phyloP scores from a whole-genome alignment of 2,888 invertebrate genomes.

The Troglohyphantes excavatus region DNA sequence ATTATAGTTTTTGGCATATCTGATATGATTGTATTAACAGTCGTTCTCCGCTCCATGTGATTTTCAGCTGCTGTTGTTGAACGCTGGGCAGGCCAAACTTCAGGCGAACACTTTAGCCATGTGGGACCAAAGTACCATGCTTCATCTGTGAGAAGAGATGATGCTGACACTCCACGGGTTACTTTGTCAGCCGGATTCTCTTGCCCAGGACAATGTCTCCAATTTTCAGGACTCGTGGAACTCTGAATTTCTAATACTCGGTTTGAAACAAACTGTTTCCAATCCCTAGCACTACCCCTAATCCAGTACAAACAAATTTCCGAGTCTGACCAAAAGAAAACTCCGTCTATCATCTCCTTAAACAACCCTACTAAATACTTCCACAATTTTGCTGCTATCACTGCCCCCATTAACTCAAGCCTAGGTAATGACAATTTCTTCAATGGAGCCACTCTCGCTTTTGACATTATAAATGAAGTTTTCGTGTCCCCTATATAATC shows the following conservation, averaged over 20 bases:
- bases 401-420: not conserved
- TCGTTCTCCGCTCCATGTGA: constrained; percentile 6
- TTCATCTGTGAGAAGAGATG: not conserved
- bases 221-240: not conserved
- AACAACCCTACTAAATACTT: too few species aligned
- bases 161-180: not conserved
- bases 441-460: not conserved
- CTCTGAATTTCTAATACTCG: not conserved
- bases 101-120: not conserved
- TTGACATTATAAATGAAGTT: not conserved
- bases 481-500: not conserved
- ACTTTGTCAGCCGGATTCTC: constrained; percentile 3
- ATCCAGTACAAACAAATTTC: not conserved
- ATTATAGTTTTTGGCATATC: not conserved
- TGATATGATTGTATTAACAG: not conserved
- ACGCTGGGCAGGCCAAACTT: not conserved
- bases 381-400: not conserved
- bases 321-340: constrained; percentile 20
- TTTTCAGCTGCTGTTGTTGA: not conserved
- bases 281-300: not conserved
- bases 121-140: not conserved
- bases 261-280: not conserved
- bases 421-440: too few species aligned
- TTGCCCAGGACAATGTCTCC: constrained; percentile 1
- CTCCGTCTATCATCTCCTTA: too few species aligned